Evolutionary conservation across 2,113 vertebrate genomes (phyloP), one percentile per base, ranked within the genome.

Genomic region (Tursiops truncatus): DNA sequence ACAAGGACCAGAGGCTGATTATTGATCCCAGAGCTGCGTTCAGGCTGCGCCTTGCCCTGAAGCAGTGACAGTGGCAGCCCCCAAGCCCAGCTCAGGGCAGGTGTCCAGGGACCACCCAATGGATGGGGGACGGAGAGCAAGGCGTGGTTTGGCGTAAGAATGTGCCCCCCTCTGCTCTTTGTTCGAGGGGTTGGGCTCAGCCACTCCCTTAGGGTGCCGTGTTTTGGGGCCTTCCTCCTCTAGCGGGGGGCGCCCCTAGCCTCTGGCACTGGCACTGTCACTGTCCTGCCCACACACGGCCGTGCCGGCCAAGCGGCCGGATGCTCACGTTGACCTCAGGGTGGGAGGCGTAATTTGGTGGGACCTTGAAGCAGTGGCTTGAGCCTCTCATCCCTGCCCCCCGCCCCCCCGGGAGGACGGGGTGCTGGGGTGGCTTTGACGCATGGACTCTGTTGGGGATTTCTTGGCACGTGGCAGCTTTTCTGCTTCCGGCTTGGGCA

Each of bases 381-480:
- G 0, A 6, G 33, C 47, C 23, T 68, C 15, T 60, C 23, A 1
- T 6, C 0, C 13, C 53, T 53, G 53, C 53, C 8, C 44, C 3
- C 1, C 15, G 1, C 15, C 10, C 0, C 13, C 2, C 47, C 0
- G 0, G 6, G 62, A 4, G 9, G 50, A 3, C 1, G 3, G 12
- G 67, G 31, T 41, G 65, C 47, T 10, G 68, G 18, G 9, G 12
- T 8, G 17, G 76, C 7, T 18, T 9, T 1, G 38, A 17, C 0
- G 1, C 1, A 0, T 3, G 3, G 36, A 36, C 63, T 28, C 3
- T 21, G 18, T n/a, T 0, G 36, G 58, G 60, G 26, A 4, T 77
- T 62, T 76, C 73, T 73, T 18, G 18, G 13, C 58, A 15, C 79
- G 58, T 11, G 13, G 13, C 71, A 31, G 38, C 28, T 50, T 38